Evolutionary conservation across 2,888 invertebrate genomes (phyloP), one percentile per base, ranked within the genome.

Genomic region (Eupithecia insigniata): DNA sequence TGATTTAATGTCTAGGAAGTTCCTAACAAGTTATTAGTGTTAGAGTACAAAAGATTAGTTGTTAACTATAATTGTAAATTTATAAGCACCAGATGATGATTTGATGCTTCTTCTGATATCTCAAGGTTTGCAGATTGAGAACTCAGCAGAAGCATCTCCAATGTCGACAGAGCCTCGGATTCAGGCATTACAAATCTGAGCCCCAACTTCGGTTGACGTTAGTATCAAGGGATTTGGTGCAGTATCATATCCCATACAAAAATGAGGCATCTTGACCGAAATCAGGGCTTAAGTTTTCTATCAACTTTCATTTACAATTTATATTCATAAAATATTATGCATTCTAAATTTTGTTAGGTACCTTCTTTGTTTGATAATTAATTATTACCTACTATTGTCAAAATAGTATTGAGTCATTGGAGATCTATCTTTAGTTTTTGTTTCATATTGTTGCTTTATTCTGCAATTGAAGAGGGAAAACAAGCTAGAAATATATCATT

Each of bases 391-490:
- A 46, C 7, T n/a, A 2, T 46, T 6, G 46, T 46, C 46, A 4
- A 43, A 43, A 18, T 43, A 18, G 18, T 43, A 39, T 14, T 39
- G 39, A 39, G 39, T 39, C 14, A 39, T 39, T 14, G 39, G 0
- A 39, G 12, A 39, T 39, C 2, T 14, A 39, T 14, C 14, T 39
- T 16, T 39, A 39, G 16, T 16, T 43, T 18, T 43, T 5, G 18
- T 18, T 43, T 39, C 39, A 39, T 39, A 22, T 51, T 51, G 22
- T 66, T 55, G 65, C 32, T 64, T n/a, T 60, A 46, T 67, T 46
- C 66, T 61, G 70, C 30, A 61, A 71, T 67, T 71, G 67, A 67
- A 67, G 67, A 67, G 64, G 28, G 39, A 67, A 36, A 62, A 62
- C 39, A 43, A 60, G 65, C 58, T 10, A 8, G 8, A 34, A 34